Base-by-base conservation (phyloP, 2,888 invertebrate genomes). In the Blastobasis lacticolella region DNA sequence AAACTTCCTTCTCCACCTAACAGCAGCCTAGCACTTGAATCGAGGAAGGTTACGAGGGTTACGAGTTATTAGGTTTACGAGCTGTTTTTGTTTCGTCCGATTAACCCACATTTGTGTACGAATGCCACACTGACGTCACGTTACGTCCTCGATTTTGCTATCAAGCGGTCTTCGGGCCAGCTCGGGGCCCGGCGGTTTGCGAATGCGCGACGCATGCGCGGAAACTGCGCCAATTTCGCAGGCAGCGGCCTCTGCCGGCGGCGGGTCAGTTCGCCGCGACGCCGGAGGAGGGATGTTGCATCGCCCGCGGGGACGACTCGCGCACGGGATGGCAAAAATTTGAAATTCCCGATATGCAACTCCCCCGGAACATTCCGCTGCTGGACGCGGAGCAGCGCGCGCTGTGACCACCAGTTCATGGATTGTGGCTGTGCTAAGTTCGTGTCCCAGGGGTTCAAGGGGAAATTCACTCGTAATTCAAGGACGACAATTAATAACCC, bases 61-160 rank as follows among this genome's bases (percentile, higher is more conserved):
- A 38, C 53, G 48, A 50, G 48, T 53, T 49, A 53, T 53, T 53
- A 50, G 36, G 56, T 69, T 67, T 66, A 63, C 67, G 64, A 68
- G 66, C 75, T 81, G 78, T 81, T 81, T 81, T 80, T 75, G 76
- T 79, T 78, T 73, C 72, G 77, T 76, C 65, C 78, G 78, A 81
- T 81, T 83, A 82, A 81, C 83, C 81, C 78, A 80, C 77, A 82
- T 81, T 72, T 78, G 79, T 74, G 75, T 76, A 73, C 75, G 72
- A 75, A 64, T 67, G 74, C 66, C 42, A 37, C 23, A 54, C 69
- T 88, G 87, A 88, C 87, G 87, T 88, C 87, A 87, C 77, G 70
- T 78, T 77, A 78, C 82, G 86, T 85, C 82, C 85, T 83, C 85
- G 83, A 86, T 86, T 85, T 86, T 84, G 78, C 78, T 81, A 82